These are phyloP conservation scores for Epinotia nisella DNA, from an alignment of 2,888 invertebrate genomes.

Conservation along the genomic window DNA sequence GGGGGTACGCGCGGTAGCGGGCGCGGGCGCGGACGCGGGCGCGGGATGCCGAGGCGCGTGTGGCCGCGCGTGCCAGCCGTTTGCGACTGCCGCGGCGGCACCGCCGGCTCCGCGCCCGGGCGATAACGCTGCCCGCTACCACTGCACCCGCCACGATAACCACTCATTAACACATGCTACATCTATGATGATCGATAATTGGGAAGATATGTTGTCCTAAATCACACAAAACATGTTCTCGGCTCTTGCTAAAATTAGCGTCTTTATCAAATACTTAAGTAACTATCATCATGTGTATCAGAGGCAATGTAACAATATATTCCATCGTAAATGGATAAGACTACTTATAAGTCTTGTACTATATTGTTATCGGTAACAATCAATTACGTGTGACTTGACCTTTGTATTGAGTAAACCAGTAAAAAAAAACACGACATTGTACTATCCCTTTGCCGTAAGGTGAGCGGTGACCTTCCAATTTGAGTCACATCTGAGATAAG, in stretches of 20 bases:
- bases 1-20: constrained; percentile 55
- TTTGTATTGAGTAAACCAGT: constrained; percentile 22
- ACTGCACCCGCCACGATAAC: constrained; percentile 40
- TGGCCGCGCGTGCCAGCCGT: constrained; percentile 79
- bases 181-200: constrained; percentile 25
- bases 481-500: constrained; percentile 36
- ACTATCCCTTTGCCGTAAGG: constrained; percentile 34
- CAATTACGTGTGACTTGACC: constrained; percentile 23
- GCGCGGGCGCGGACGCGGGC: constrained; percentile 63
- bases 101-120: constrained; percentile 56
- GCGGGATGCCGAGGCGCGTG: constrained; percentile 74
- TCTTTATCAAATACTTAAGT: background rate
- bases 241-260: background rate
- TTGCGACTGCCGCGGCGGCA: constrained; percentile 71
- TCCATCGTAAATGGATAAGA: constrained; percentile 7
- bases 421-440: constrained; percentile 29
- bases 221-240: background rate
- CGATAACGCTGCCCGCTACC: constrained; percentile 73
- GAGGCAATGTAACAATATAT: background rate
- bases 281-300: background rate
- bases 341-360: background rate
- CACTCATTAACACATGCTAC: constrained; percentile 28
- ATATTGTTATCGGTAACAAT: constrained; percentile 14
- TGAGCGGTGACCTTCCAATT: constrained; percentile 40
- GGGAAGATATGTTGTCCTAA: background rate